These are phyloP conservation scores for Acleris literana DNA, from an alignment of 2,888 invertebrate genomes.

Conservation along the genomic window DNA sequence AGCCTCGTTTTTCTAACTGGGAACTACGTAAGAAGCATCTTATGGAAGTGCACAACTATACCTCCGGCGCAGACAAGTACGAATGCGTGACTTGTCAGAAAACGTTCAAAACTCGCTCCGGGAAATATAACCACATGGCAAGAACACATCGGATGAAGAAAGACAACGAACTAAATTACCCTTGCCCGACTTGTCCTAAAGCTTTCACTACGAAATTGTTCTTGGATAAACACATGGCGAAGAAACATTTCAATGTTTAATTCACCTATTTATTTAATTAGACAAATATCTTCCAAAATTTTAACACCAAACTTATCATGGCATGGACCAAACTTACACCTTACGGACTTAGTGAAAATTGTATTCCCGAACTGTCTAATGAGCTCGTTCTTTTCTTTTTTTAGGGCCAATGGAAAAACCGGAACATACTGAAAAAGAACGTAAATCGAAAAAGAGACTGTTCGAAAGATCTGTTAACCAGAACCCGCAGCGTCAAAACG, in stretches of 20 bases:
- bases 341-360: constrained; percentile 41
- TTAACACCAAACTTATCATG: constrained; percentile 22
- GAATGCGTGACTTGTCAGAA: constrained; percentile 74
- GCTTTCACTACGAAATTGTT: constrained; percentile 81
- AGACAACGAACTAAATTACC: constrained; percentile 71
- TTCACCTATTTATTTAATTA: not conserved
- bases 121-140: constrained; percentile 77
- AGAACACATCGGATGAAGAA: constrained; percentile 73
- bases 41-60: constrained; percentile 73
- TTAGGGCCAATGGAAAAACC: constrained; percentile 74
- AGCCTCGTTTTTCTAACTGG: constrained; percentile 76
- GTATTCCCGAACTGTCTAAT: constrained; percentile 64
- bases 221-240: constrained; percentile 80
- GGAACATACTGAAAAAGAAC: constrained; percentile 66
- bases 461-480: constrained; percentile 78
- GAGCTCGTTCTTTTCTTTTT: constrained; percentile 77
- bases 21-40: constrained; percentile 72
- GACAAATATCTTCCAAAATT: not conserved
- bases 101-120: constrained; percentile 73
- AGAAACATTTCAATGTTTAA: constrained; percentile 76
- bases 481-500: constrained; percentile 77
- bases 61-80: constrained; percentile 71
- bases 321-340: constrained; percentile 35
- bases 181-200: constrained; percentile 78
- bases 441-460: constrained; percentile 76